These are phyloP conservation scores for Diloba caeruleocephala DNA, from an alignment of 2,888 invertebrate genomes.

Conservation along the genomic window DNA sequence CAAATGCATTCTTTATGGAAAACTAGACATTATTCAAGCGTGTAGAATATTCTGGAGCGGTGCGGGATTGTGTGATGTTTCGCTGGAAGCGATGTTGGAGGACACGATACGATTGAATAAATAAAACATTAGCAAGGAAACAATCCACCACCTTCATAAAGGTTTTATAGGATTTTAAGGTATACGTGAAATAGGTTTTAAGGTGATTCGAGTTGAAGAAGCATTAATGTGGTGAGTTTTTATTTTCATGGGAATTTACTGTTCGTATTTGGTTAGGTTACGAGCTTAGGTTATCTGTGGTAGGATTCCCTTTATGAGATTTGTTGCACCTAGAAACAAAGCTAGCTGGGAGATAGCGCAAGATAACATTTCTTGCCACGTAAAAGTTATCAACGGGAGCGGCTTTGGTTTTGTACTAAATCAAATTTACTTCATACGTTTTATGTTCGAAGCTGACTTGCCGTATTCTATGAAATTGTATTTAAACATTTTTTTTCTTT, in stretches of 20 bases:
- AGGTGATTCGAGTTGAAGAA: slow-evolving; percentile 41
- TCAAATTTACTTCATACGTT: slow-evolving; percentile 55
- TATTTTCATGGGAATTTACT: slow-evolving; percentile 51
- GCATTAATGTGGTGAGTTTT: slow-evolving; percentile 48
- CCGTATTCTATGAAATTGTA: slow-evolving; percentile 3
- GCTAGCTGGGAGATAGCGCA: slow-evolving; percentile 60
- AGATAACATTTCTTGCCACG: slow-evolving; percentile 74
- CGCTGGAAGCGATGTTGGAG: slow-evolving; percentile 61
- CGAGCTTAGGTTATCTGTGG: slow-evolving; percentile 42
- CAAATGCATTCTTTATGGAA: slow-evolving; percentile 79
- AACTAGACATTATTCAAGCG: slow-evolving; percentile 77
- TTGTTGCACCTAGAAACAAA: slow-evolving; percentile 68
- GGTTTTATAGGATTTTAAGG: slow-evolving; percentile 45
- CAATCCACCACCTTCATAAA: slow-evolving; percentile 59
- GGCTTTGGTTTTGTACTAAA: slow-evolving; percentile 51
- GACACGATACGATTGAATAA: slow-evolving; percentile 71
- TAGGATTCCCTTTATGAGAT: slow-evolving; percentile 61
- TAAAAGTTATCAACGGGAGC: slow-evolving; percentile 65
- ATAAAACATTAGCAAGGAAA: slow-evolving; percentile 71
- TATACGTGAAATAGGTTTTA: slow-evolving; percentile 39
- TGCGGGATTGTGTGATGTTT: slow-evolving; percentile 71
- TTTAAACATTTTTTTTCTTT: slow-evolving; percentile 8
- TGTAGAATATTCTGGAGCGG: slow-evolving; percentile 75
- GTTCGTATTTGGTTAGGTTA: slow-evolving; percentile 32
- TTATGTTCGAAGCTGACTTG: slow-evolving; percentile 21